Evolutionary conservation across 1,140 invertebrate genomes (phyloP).

Genomic region (Bombus sibiricus): DNA sequence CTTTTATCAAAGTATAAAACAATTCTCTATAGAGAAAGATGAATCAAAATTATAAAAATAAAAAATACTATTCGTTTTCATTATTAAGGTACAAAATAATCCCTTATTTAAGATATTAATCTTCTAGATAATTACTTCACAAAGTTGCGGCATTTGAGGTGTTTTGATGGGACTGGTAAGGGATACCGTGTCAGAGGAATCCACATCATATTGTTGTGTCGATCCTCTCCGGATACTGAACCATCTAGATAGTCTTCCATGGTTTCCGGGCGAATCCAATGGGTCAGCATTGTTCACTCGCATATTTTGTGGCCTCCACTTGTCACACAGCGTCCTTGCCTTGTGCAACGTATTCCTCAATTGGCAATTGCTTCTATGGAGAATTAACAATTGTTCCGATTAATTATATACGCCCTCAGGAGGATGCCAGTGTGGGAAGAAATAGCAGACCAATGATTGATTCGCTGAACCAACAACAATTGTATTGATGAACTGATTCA

Average conservation of each 20-base stretch:
- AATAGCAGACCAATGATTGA: neutral
- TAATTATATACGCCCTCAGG: neutral
- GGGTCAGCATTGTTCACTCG: slow-evolving; percentile 77
- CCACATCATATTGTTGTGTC: slow-evolving; percentile 90
- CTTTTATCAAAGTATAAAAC: neutral
- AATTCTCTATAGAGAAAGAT: neutral
- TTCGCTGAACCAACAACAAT: slow-evolving; percentile 16
- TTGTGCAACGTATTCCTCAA: slow-evolving; percentile 87
- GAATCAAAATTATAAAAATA: neutral
- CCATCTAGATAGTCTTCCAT: slow-evolving; percentile 90
- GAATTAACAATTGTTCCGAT: slow-evolving; percentile 18
- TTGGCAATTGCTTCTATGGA: slow-evolving; percentile 86
- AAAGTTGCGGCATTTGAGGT: slow-evolving; percentile 88
- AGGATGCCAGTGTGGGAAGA: slow-evolving; percentile 10
- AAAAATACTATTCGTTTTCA: neutral
- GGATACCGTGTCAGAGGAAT: slow-evolving; percentile 78
- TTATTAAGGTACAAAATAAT: neutral
- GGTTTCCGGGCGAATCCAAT: slow-evolving; percentile 84
- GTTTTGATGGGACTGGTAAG: slow-evolving; percentile 78
- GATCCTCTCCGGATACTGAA: slow-evolving; percentile 92
- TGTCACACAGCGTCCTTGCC: slow-evolving; percentile 87
- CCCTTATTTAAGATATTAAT: neutral
- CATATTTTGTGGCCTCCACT: slow-evolving; percentile 85
- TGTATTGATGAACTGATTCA: neutral
- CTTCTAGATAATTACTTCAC: slow-evolving; percentile 84